Conservation (phyloP, 2,113 vertebrate species). For the Bostrychus sinensis region DNA sequence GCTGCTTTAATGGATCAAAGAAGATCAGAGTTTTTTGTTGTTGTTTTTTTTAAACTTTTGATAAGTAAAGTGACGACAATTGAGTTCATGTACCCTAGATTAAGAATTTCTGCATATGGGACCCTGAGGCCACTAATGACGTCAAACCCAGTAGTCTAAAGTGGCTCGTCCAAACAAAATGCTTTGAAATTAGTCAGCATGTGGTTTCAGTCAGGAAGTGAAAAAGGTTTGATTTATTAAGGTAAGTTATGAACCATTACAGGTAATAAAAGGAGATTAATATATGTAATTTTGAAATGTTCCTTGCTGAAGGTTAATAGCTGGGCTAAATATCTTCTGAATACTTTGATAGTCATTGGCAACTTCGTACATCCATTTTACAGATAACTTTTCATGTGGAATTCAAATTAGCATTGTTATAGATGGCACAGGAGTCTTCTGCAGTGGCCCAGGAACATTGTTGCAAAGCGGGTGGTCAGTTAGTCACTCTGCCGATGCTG, state of each 20-base stretch:
- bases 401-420: conserved; percentile 8
- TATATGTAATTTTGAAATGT: background rate
- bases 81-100: too few species aligned
- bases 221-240: background rate
- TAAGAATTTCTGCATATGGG: too few species aligned
- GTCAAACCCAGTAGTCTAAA: background rate
- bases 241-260: background rate
- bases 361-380: conserved; percentile 1
- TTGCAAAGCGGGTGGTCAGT: conserved; percentile 48
- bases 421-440: background rate
- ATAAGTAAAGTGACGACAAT: too few species aligned
- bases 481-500: conserved; percentile 29
- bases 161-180: background rate
- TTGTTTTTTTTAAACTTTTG: too few species aligned
- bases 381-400: conserved; percentile 1
- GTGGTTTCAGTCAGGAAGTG: too few species aligned
- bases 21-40: too few species aligned
- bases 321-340: background rate
- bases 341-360: background rate
- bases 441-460: conserved; percentile 2
- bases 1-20: background rate
- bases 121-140: background rate
- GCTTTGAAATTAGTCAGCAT: background rate
- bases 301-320: background rate
- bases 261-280: background rate